Base-by-base conservation (phyloP, 2,797 vertebrate species). In the Cossypha niveicapilla region DNA sequence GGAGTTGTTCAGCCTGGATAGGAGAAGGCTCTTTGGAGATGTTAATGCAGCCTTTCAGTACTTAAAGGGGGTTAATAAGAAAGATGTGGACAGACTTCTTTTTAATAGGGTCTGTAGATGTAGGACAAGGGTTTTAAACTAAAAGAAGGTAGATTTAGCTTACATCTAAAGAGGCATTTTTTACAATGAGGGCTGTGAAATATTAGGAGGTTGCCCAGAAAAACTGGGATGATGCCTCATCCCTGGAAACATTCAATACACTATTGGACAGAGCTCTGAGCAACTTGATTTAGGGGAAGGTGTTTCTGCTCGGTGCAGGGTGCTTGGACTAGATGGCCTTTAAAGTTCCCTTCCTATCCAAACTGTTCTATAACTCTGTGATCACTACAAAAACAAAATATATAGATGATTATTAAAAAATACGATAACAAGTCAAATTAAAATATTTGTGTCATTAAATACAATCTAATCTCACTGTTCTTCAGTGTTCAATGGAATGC, bases 201-300 rank as follows among this genome's bases (percentile, higher is more conserved):
- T n/a, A 58, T 3, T 48, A 39, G 8, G 27, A 25, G 5, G 18
- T 41, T 77, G 13, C 16, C 16, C 28, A 72, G 35, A 58, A 41
- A 32, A 54, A 17, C 7, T 51, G 28, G 15, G 39, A 39, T 39
- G 39, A 15, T 39, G 22, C 28, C 11, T 47, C 18, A 34, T 48
- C 39, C 9, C 15, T 24, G 45, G 45, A 70, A 75, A 48, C 4
- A 58, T 39, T 60, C 62, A 63, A 63, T 21, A 13, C 5, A 45
- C 13, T 27, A 9, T 5, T 48, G 16, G 47, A 54, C 0, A 0
- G 13, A 11, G 21, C 34, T 58, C 7, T 61, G 30, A 70, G n/a
- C 32, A 70, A 32, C 6, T 9, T 60, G 41, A 50, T 22, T 12
- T 19, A 17, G 15, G n/a, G 18, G 25, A 54, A 78, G 22, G 5